Percentiles rank a stretch among this genome's conserved stretches.
phyloP scores from a whole-genome alignment of 2,797 vertebrate genomes.

The Falco concolor region DNA sequence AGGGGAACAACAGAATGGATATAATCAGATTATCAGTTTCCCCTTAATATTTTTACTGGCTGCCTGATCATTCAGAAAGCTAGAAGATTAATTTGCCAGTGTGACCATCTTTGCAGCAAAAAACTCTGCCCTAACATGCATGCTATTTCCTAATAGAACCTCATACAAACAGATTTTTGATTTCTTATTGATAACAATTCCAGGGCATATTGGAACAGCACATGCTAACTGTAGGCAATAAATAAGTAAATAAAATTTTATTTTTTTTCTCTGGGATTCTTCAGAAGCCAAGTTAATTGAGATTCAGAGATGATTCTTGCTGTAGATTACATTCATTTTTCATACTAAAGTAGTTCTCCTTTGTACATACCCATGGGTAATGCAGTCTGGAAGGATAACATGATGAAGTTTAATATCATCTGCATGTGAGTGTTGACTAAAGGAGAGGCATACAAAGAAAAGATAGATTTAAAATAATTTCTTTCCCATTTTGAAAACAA shows the following conservation, averaged over 20 bases:
- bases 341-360: neutral
- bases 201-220: neutral
- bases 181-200: neutral
- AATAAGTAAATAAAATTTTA: neutral
- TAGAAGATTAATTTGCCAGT: neutral
- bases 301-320: neutral
- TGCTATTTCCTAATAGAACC: neutral
- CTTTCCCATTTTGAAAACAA: neutral
- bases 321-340: slow-evolving; percentile 31
- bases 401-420: neutral
- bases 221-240: neutral
- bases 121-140: neutral
- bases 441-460: neutral
- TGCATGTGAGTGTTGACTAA: neutral
- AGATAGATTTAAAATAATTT: neutral
- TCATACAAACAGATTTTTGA: neutral
- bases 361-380: neutral
- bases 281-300: neutral
- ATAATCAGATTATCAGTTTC: slow-evolving; percentile 11
- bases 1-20: neutral
- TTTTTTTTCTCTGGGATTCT: neutral
- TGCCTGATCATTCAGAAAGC: slow-evolving; percentile 1
- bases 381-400: neutral
- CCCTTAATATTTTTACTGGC: neutral
- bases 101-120: neutral